Percentiles rank a stretch among this genome's conserved stretches.
These are phyloP conservation scores for Aleiodes sp. DNA, from an alignment of 1,140 invertebrate genomes.

Conservation along the genomic window DNA sequence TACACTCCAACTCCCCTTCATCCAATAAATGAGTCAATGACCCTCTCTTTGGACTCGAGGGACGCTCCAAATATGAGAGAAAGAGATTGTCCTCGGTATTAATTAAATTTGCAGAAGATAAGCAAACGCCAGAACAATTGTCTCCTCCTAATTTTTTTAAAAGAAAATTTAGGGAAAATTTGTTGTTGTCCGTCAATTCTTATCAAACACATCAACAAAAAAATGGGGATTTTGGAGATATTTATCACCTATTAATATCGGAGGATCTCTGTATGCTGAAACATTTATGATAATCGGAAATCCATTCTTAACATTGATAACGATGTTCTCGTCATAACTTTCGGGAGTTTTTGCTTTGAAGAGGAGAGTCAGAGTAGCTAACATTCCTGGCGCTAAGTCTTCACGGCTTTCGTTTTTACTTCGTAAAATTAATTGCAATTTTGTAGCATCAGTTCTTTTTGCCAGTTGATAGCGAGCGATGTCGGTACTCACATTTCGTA, in stretches of 20 bases:
- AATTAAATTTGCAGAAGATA: neutral
- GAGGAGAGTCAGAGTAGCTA: constrained; percentile 41
- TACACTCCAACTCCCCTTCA: constrained; percentile 48
- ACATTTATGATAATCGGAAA: constrained; percentile 43
- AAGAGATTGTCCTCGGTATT: neutral
- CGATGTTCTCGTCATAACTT: constrained; percentile 44
- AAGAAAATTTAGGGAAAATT: neutral
- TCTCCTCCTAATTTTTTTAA: neutral
- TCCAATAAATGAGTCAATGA: neutral
- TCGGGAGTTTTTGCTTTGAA: constrained; percentile 44
- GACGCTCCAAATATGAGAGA: neutral
- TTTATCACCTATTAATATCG: constrained; percentile 43
- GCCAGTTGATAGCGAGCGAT: constrained; percentile 47
- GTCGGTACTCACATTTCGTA: constrained; percentile 46
- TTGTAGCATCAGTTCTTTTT: constrained; percentile 34
- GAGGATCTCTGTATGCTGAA: constrained; percentile 44
- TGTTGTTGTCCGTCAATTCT: too few species aligned
- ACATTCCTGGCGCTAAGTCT: constrained; percentile 53
- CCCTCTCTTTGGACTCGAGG: neutral
- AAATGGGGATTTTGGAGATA: neutral
- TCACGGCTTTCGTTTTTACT: constrained; percentile 19
- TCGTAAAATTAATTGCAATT: constrained; percentile 43
- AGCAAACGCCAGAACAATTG: constrained; percentile 1
- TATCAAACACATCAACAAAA: too few species aligned
- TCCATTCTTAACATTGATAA: constrained; percentile 45